phyloP scores from a whole-genome alignment of 2,113 vertebrate genomes.

The Rhipidura dahli region DNA sequence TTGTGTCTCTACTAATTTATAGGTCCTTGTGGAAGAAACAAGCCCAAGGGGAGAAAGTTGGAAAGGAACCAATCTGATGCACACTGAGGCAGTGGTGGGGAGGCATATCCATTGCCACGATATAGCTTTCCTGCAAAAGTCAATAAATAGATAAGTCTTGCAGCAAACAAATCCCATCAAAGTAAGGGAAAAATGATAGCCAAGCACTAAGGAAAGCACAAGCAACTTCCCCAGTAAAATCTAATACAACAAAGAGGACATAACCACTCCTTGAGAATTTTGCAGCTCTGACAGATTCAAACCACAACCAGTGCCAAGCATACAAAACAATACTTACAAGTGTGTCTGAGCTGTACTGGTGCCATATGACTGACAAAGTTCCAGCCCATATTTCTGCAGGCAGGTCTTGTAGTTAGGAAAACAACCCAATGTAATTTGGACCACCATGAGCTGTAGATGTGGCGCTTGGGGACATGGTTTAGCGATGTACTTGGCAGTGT shows the following conservation, averaged over 20 bases:
- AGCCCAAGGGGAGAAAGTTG: not conserved
- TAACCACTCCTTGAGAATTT: not conserved
- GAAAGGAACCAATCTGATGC: not conserved
- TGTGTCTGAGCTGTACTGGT: not conserved
- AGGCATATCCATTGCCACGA: fast-evolving
- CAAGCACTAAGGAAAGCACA: not conserved
- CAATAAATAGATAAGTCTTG: not conserved
- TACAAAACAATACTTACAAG: not conserved
- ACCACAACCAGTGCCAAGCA: not conserved
- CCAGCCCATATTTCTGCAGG: not conserved
- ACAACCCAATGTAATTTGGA: not conserved
- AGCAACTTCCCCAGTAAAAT: not conserved
- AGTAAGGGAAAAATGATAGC: not conserved
- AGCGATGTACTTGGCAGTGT: not conserved
- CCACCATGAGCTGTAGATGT: not conserved
- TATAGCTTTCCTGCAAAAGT: not conserved
- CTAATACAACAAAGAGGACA: not conserved
- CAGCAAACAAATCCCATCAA: not conserved
- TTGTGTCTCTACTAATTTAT: not conserved
- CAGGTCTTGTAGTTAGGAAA: not conserved
- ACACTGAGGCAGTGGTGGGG: not conserved
- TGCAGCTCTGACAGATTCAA: not conserved
- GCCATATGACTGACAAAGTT: not conserved
- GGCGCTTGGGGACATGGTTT: fast-evolving
- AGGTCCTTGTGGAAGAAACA: not conserved